Conservation (phyloP, 1,140 invertebrate genomes). For the Bradysia coprophila region DNA sequence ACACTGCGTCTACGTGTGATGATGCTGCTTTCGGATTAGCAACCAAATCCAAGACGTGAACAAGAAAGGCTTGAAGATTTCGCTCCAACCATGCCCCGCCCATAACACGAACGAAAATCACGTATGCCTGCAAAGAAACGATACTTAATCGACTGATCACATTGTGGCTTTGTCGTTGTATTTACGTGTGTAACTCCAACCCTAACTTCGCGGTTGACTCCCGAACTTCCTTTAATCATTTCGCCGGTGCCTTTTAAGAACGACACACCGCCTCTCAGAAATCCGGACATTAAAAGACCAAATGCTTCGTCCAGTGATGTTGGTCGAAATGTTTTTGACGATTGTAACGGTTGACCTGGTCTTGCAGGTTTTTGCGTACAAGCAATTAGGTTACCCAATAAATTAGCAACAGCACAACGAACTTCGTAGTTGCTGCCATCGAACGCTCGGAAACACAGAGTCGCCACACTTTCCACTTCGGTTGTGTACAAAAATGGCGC, state of each 20-base stretch:
- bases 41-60: constrained; percentile 81
- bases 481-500: constrained; percentile 73
- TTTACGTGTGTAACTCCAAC: constrained; percentile 86
- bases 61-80: constrained; percentile 68
- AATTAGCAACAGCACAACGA: constrained; percentile 74
- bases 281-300: constrained; percentile 83
- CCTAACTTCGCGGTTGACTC: constrained; percentile 84
- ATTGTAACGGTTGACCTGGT: constrained; percentile 11
- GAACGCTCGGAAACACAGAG: constrained; percentile 76
- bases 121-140: constrained; percentile 58
- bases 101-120: constrained; percentile 82
- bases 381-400: constrained; percentile 73
- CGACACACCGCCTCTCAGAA: constrained; percentile 81
- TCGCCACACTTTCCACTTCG: constrained; percentile 77
- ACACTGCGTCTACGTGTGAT: constrained; percentile 93
- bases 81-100: constrained; percentile 88
- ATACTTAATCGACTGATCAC: constrained; percentile 6
- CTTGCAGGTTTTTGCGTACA: constrained; percentile 42
- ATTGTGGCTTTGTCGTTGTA: constrained; percentile 9
- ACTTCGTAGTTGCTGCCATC: constrained; percentile 93
- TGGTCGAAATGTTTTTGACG: constrained; percentile 28
- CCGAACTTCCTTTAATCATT: constrained; percentile 87
- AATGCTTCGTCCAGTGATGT: constrained; percentile 85
- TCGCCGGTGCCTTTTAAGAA: constrained; percentile 89
- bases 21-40: constrained; percentile 85